Base-by-base conservation (phyloP, 2,797 vertebrate genomes). In the Allobates femoralis region DNA sequence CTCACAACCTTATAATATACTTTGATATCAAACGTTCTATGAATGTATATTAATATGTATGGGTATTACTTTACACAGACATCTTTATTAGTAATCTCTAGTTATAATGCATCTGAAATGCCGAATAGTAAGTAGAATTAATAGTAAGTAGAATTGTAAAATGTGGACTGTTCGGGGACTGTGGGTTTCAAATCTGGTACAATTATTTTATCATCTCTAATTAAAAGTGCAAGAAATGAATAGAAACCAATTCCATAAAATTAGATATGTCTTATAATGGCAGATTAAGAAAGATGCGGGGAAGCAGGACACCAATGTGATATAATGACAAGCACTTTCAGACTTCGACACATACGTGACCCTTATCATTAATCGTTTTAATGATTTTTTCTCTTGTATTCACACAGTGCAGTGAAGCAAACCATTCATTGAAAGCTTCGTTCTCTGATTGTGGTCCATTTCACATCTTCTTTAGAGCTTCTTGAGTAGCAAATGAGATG, bases 381-480 rank as follows among this genome's bases (percentile, higher is more conserved):
- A 8, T 12, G 19, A 78, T n/a, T 32, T 34, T 12, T 30, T 55
- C n/a, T 11, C 74, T 55, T 55, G 5, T 21, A 67, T 62, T 12
- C 8, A n/a, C 53, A 19, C 50, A n/a, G 15, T 23, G 26, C 23
- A 28, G n/a, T 67, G 53, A 41, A 34, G 58, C 8, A 18, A 10
- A 41, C 5, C 14, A 51, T 67, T 67, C 15, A 79, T 37, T 41
- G 21, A 41, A 37, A 58, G 30, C 32, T 18, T 56, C 3, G n/a
- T 30, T 60, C 50, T 51, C 74, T 83, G 18, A 62, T 64, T 67
- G 56, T n/a, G 79, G 76, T 87, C 86, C 86, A 80, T 87, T 84
- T 87, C 86, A 84, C 81, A 81, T 87, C 83, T 87, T 87, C 34
- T 67, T 84, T 58, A 14, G 67, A 79, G 86, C 86, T 80, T 87